Conservation (phyloP, 2,888 invertebrate genomes). For the Lasioglossum pauxillum region DNA sequence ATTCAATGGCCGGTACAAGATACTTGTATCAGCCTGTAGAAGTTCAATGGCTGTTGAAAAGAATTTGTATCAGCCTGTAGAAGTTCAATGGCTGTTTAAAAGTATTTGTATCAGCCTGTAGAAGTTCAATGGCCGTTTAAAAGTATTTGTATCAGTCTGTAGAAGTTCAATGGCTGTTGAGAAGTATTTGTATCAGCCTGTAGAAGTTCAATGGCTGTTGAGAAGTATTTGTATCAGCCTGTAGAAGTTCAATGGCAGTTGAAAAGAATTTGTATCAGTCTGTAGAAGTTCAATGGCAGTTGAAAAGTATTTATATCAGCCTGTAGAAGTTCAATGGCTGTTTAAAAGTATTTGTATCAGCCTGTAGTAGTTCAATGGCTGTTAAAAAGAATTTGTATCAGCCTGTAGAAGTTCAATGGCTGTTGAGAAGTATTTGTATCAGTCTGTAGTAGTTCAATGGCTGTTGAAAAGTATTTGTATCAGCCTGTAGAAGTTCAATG, state of each 20-base stretch:
- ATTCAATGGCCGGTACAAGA: too few relatives aligned
- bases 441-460: background rate
- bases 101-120: background rate
- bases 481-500: background rate
- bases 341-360: background rate
- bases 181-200: background rate
- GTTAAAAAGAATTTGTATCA: background rate
- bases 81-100: background rate
- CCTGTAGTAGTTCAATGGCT: background rate
- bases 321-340: background rate
- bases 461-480: background rate
- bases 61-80: background rate
- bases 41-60: background rate
- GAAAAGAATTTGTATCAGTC: background rate
- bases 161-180: background rate
- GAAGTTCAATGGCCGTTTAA: accelerated
- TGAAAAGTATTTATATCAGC: background rate
- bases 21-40: background rate
- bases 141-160: background rate
- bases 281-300: background rate
- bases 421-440: background rate
- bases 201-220: too few relatives aligned
- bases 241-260: background rate
- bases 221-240: background rate
- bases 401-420: background rate